phyloP scores from a whole-genome alignment of 2,888 invertebrate species.

The Agrotis exclamationis region DNA sequence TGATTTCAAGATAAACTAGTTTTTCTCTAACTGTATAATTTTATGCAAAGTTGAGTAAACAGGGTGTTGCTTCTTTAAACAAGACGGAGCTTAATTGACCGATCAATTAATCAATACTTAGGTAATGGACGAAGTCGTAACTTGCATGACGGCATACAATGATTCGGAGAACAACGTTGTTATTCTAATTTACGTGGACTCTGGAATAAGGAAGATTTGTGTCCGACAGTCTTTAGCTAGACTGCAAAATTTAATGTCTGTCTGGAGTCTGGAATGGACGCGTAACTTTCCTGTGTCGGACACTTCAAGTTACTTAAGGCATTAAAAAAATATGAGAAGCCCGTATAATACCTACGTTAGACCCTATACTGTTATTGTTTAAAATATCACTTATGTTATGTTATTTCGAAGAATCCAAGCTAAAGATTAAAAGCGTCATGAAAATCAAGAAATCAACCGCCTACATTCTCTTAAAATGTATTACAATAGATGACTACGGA shows the following conservation, averaged over 20 bases:
- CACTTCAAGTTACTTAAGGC: background rate
- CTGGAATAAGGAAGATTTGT: background rate
- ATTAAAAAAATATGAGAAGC: background rate
- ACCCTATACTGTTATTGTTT: background rate
- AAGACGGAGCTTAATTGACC: slow-evolving; percentile 29
- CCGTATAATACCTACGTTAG: background rate
- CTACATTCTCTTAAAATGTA: background rate
- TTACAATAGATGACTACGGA: slow-evolving; percentile 6
- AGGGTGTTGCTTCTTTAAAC: slow-evolving; percentile 34
- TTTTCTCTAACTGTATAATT: slow-evolving; percentile 38
- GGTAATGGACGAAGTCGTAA: slow-evolving; percentile 24
- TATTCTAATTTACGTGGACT: background rate
- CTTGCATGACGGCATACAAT: slow-evolving; percentile 4
- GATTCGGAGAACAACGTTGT: background rate
- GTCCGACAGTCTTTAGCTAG: background rate
- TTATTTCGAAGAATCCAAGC: too few relatives aligned
- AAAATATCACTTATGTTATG: background rate
- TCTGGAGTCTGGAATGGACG: slow-evolving; percentile 6
- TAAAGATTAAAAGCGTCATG: background rate
- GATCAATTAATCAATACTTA: slow-evolving; percentile 40
- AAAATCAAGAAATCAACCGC: background rate
- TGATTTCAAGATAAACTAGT: slow-evolving; percentile 45
- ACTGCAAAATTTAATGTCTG: slow-evolving; percentile 1
- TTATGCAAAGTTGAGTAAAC: slow-evolving; percentile 42
- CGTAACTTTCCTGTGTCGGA: background rate